Base-by-base conservation (phyloP, 2,888 invertebrate genomes). In the Nomada lathburiana region DNA sequence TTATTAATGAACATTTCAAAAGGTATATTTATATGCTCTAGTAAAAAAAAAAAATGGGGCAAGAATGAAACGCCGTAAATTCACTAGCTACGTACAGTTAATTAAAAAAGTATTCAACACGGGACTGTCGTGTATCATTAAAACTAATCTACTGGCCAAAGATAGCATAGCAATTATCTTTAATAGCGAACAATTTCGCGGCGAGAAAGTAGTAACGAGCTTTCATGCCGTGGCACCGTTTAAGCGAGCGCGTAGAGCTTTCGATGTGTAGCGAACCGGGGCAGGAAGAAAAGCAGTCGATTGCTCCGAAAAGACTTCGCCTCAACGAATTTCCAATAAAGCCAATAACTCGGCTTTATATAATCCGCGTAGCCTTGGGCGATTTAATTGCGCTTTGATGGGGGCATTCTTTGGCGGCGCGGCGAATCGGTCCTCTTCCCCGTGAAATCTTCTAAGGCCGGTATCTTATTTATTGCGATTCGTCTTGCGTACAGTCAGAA, bases 281-380 rank as follows among this genome's bases (percentile, higher is more conserved):
- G 29, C 50, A 20, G 26, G 64, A 68, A 70, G 81, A 64, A 76
- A 67, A 57, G 74, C 70, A 44, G 67, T 72, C 79, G 72, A 69
- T 76, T 76, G 76, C 74, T 67, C 78, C 23, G 42, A 87, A 79
- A 87, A 83, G 86, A 77, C 76, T 73, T 47, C 78, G 70, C 29
- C 80, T 72, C 78, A 67, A 60, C 78, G 76, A 86, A 85, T 86
- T 86, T 87, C 87, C 87, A 87, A 86, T 86, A 86, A 86, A 86
- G 81, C 87, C 86, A 83, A 86, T 87, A 87, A 86, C 85, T 76
- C 73, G 69, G 59, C 76, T 74, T 76, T 79, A 76, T 84, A 84
- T 81, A 84, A 81, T 79, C 81, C 76, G 55, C 72, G 53, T 73
- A 62, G 84, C 84, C 84, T 47, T 57, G 52, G 75, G 86, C 84